phyloP scores from a whole-genome alignment of 2,797 vertebrate genomes.

The Xiphorhynchus erythropygius region DNA sequence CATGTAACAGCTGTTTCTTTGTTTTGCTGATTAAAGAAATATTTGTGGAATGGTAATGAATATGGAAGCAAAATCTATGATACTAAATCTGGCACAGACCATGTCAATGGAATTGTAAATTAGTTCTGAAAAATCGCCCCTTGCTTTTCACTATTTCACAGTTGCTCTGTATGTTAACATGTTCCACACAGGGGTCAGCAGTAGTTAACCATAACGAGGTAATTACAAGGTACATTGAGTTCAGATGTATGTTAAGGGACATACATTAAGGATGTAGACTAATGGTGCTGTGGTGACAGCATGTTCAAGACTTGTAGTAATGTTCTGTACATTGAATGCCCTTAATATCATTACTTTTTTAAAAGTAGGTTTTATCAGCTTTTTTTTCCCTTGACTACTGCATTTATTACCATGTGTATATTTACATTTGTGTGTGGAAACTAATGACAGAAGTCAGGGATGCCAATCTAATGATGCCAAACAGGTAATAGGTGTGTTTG shows the following conservation, averaged over 20 bases:
- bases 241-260: slow-evolving; percentile 60
- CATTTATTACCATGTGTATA: not conserved
- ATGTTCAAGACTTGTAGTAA: slow-evolving; percentile 5
- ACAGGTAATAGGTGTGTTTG: not conserved
- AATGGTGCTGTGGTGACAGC: slow-evolving; percentile 22
- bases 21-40: slow-evolving; percentile 1
- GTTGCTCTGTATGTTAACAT: slow-evolving; percentile 35
- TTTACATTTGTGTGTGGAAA: not conserved
- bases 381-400: not conserved
- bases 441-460: not conserved
- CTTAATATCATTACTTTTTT: not conserved
- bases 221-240: slow-evolving; percentile 71
- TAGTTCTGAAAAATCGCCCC: slow-evolving; percentile 20
- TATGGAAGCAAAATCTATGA: not conserved
- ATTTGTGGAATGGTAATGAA: not conserved
- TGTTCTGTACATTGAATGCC: not conserved
- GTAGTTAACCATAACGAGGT: slow-evolving; percentile 65
- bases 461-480: not conserved
- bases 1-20: not conserved
- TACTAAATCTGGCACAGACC: not conserved
- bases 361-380: not conserved
- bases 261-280: slow-evolving; percentile 38
- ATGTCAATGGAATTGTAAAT: not conserved
- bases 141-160: slow-evolving; percentile 39
- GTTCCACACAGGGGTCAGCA: slow-evolving; percentile 46